These are phyloP conservation scores for Brachyalestes nurse DNA, from an alignment of 2,797 vertebrate species.

Conservation along the genomic window DNA sequence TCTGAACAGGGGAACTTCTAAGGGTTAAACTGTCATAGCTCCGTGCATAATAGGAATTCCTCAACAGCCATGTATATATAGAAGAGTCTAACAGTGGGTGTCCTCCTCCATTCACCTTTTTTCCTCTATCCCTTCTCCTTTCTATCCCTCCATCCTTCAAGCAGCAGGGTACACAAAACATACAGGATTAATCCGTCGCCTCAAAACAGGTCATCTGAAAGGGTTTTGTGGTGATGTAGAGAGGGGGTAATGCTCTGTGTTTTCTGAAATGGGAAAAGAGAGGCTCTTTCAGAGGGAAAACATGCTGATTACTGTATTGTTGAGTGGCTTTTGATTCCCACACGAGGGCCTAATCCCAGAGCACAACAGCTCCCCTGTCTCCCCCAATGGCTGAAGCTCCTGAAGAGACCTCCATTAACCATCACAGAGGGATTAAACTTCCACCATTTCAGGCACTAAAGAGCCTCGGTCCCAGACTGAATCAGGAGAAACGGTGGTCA, in stretches of 20 bases:
- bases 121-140: conserved; percentile 55
- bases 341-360: conserved; percentile 80
- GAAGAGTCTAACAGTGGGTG: conserved; percentile 65
- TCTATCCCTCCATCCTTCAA: conserved; percentile 62
- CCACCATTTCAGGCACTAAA: conserved; percentile 81
- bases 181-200: conserved; percentile 76
- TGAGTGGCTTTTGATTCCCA: conserved; percentile 86
- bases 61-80: conserved; percentile 34
- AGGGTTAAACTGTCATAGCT: conserved; percentile 38
- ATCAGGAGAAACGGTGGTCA: conserved; percentile 75
- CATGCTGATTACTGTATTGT: conserved; percentile 91
- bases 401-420: conserved; percentile 81
- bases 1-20: not conserved
- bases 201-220: conserved; percentile 79
- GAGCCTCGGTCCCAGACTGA: conserved; percentile 75
- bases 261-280: conserved; percentile 80
- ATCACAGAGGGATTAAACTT: conserved; percentile 84
- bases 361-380: conserved; percentile 85
- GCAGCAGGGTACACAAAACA: conserved; percentile 70
- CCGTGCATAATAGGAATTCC: conserved; percentile 56
- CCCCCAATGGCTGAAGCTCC: conserved; percentile 74
- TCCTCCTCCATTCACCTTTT: conserved; percentile 71
- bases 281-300: conserved; percentile 85
- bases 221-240: conserved; percentile 77
- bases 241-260: conserved; percentile 77